These are phyloP conservation scores for Patella ulyssiponensis DNA, from an alignment of 2,888 invertebrate genomes.

Conservation along the genomic window DNA sequence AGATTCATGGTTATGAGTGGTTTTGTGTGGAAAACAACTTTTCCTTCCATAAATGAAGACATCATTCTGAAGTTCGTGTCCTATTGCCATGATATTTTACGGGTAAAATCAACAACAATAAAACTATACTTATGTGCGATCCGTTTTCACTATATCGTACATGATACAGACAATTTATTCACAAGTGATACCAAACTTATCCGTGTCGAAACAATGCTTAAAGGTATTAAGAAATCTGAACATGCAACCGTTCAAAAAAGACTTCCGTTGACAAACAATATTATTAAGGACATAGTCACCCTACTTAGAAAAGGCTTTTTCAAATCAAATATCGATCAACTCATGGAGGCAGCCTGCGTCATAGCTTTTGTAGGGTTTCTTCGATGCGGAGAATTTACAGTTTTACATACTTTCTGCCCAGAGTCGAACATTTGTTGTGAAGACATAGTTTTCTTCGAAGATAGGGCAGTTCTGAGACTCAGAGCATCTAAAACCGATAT, in stretches of 20 bases:
- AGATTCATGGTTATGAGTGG: not conserved
- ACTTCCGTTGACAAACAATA: not conserved
- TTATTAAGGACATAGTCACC: not conserved
- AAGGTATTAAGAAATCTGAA: not conserved
- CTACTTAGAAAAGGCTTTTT: not conserved
- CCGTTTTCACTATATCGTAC: slow-evolving; percentile 12
- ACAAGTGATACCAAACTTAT: not conserved
- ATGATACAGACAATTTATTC: not conserved
- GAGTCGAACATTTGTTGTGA: not conserved
- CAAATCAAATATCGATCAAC: not conserved
- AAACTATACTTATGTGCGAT: slow-evolving; percentile 22
- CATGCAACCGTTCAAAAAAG: not conserved
- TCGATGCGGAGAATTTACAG: slow-evolving; percentile 23
- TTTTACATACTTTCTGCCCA: not conserved
- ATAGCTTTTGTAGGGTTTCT: slow-evolving; percentile 26
- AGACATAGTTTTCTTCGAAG: not conserved
- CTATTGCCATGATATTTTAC: slow-evolving; percentile 12
- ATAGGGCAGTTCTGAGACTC: not conserved
- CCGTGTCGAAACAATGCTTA: not conserved
- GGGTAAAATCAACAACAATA: slow-evolving; percentile 14
- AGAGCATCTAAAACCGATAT: slow-evolving; percentile 13
- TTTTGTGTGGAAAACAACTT: too few species aligned
- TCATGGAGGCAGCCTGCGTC: not conserved
- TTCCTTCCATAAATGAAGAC: too few species aligned
- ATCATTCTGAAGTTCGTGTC: slow-evolving; percentile 6